Evolutionary conservation across 2,888 invertebrate species (phyloP), one percentile per base, ranked within the genome.

Genomic region (Andrena praecox): DNA sequence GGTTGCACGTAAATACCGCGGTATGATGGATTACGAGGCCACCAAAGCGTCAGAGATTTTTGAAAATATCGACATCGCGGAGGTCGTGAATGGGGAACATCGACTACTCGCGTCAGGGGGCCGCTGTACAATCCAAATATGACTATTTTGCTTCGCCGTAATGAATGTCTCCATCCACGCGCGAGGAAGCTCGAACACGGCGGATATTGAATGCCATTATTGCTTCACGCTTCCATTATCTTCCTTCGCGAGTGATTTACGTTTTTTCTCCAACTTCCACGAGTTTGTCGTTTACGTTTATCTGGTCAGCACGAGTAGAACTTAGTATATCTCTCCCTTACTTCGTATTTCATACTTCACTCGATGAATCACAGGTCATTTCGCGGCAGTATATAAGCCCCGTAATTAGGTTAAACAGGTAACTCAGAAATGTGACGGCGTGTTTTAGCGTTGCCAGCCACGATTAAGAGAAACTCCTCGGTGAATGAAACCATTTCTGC

Each of bases 21-120:
- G 10, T 42, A 42, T 72, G 80, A 80, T 68, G 67, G 68, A 72
- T 79, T 71, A 42, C 56, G 52, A 4, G 31, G n/a, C 20, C 33
- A 20, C 35, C 4, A 29, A 20, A 10, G n/a, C 20, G 20, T 24
- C 33, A 42, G 33, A 60, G 56, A 66, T 70, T 80, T 60, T 48
- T 10, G 16, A 66, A 66, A 78, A 54, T 77, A 66, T 68, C 31
- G 52, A 24, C 27, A 42, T 7, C 31, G 12, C 27, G 16, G 1
- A 29, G 6, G 2, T 52, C 42, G 2, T 54, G 33, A 24, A 27
- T 27, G 33, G 10, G n/a, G 62, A 27, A n/a, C 67, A 74, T 74
- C 20, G 67, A 68, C 72, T 72, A 59, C 16, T n/a, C 35, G 29
- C 56, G 16, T 10, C 31, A 27, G 10, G n/a, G 31, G n/a, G 31